A percentile compares a stretch with the other conserved stretches of the same genome.
Conservation (phyloP, 1,140 invertebrate genomes). For the Drosophila eugracilis region DNA sequence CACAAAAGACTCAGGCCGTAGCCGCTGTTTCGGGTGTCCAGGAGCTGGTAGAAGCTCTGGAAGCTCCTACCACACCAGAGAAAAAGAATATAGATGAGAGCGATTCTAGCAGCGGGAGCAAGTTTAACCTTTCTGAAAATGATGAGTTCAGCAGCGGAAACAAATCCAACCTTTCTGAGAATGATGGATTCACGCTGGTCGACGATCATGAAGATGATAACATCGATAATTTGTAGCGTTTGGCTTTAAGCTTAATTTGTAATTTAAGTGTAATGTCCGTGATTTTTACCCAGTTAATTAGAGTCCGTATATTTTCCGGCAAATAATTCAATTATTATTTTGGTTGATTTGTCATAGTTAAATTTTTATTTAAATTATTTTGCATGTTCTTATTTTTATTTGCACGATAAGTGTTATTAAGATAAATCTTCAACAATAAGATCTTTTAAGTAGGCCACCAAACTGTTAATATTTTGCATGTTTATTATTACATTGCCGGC, state of each 20-base stretch:
- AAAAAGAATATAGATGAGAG: slow-evolving; percentile 32
- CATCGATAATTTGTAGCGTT: slow-evolving; percentile 23
- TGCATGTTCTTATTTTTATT: slow-evolving; percentile 65
- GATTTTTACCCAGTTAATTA: slow-evolving; percentile 18
- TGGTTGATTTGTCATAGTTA: slow-evolving; percentile 65
- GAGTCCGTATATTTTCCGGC: background rate
- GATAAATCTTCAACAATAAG: slow-evolving; percentile 81
- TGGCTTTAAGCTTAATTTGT: background rate
- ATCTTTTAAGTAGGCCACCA: slow-evolving; percentile 67
- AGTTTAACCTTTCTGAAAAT: too few relatives aligned
- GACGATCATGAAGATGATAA: slow-evolving; percentile 48
- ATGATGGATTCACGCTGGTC: slow-evolving; percentile 60
- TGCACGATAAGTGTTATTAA: slow-evolving; percentile 79
- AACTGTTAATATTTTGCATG: slow-evolving; percentile 44
- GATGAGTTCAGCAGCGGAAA: background rate
- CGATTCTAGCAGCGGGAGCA: slow-evolving; percentile 8
- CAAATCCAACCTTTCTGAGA: slow-evolving; percentile 7
- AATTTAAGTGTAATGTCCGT: slow-evolving; percentile 39
- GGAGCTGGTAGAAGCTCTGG: slow-evolving; percentile 56
- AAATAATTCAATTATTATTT: slow-evolving; percentile 15
- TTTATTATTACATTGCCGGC: slow-evolving; percentile 53
- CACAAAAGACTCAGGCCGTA: slow-evolving; percentile 4
- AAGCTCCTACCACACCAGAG: slow-evolving; percentile 17
- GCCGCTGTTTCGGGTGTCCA: slow-evolving; percentile 66
- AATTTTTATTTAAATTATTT: slow-evolving; percentile 81